Evolutionary conservation across 2,113 vertebrate genomes (phyloP).

Genomic region (Isichthys henryi): DNA sequence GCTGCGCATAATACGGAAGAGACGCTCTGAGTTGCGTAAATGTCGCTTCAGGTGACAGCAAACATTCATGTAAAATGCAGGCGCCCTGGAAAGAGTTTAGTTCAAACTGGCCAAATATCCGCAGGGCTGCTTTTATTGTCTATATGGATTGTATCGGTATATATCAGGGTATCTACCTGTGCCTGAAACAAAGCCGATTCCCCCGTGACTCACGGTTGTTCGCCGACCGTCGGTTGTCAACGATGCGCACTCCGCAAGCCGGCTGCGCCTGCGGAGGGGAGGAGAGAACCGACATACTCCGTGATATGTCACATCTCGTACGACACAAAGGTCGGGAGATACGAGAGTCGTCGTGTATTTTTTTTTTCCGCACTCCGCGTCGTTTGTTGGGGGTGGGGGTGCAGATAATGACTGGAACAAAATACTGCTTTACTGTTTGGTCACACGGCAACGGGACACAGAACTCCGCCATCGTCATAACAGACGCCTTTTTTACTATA

Average conservation of each 20-base stretch:
- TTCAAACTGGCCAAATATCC: not conserved
- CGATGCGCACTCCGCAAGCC: not conserved
- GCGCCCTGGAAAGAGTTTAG: not conserved
- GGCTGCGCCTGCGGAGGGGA: not conserved
- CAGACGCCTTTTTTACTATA: not conserved
- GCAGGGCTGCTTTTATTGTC: not conserved
- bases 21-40: not conserved
- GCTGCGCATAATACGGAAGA: not conserved
- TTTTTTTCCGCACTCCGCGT: not conserved
- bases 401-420: not conserved
- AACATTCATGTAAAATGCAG: not conserved
- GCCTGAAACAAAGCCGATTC: not conserved
- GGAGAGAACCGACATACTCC: not conserved
- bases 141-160: not conserved
- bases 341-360: not conserved
- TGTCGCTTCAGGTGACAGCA: not conserved
- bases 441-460: not conserved
- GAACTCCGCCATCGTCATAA: not conserved
- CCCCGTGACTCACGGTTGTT: not conserved
- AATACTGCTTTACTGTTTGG: not conserved
- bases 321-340: slow-evolving; percentile 12
- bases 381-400: not conserved
- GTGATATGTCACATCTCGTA: not conserved
- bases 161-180: not conserved
- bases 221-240: not conserved